Conservation (phyloP, 2,797 vertebrate genomes). For the Mormyrus proboscirostris region DNA sequence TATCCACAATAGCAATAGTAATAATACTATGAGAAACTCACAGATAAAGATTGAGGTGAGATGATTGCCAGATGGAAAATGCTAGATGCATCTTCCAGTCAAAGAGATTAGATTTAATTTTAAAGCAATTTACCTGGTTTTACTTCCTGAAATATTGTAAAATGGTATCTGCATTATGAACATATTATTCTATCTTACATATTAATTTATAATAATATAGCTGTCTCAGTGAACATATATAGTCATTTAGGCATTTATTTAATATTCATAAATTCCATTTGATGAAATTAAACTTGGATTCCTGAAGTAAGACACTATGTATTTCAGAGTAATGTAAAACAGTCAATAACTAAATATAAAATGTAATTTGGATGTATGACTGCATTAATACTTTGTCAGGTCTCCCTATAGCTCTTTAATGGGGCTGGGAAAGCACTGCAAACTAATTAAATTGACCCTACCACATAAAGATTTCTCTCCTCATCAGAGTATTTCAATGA, state of each 20-base stretch:
- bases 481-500: neutral
- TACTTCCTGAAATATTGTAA: neutral
- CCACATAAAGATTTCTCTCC: neutral
- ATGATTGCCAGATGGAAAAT: neutral
- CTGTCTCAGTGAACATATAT: neutral
- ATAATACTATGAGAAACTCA: neutral
- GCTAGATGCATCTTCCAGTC: neutral
- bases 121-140: neutral
- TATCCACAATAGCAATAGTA: neutral
- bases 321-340: neutral
- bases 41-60: neutral
- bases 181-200: neutral
- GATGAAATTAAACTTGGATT: neutral
- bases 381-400: neutral
- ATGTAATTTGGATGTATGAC: neutral
- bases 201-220: neutral
- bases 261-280: neutral
- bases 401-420: neutral
- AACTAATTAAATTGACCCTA: neutral
- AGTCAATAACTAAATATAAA: constrained; percentile 7
- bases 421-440: neutral
- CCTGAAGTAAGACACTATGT: neutral
- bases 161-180: neutral
- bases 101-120: neutral
- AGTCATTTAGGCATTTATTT: neutral